Evolutionary conservation across 2,888 invertebrate genomes (phyloP).

Genomic region (Tribolium freemani): DNA sequence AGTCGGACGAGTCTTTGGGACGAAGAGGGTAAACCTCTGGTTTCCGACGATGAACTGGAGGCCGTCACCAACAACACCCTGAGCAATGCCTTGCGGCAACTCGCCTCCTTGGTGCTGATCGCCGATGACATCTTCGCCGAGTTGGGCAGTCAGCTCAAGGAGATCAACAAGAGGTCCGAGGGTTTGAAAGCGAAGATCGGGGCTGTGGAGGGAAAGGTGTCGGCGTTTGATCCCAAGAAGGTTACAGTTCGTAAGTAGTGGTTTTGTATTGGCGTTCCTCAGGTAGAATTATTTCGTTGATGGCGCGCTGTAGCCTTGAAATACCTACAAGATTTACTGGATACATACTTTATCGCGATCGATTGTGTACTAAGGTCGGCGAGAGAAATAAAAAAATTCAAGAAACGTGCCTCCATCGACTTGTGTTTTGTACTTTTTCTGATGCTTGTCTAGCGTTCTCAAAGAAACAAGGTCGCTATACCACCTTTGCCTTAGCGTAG

Average conservation of each 20-base stretch:
- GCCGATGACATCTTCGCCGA: constrained; percentile 91
- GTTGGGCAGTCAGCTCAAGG: constrained; percentile 81
- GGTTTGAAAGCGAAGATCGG: constrained; percentile 79
- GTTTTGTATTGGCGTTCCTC: constrained; percentile 37
- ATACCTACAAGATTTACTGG: constrained; percentile 39
- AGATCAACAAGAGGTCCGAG: constrained; percentile 81
- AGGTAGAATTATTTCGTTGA: constrained; percentile 40
- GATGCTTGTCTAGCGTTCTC: constrained; percentile 46
- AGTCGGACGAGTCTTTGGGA: constrained; percentile 78
- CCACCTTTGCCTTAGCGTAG: constrained; percentile 5
- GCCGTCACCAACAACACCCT: constrained; percentile 90
- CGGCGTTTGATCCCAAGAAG: constrained; percentile 86
- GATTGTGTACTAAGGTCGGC: constrained; percentile 35
- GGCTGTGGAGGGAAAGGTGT: constrained; percentile 79
- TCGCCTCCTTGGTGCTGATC: constrained; percentile 85
- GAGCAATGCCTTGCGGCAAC: constrained; percentile 86
- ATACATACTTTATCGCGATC: constrained; percentile 41
- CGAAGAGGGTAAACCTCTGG: constrained; percentile 72
- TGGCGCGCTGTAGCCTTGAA: constrained; percentile 41
- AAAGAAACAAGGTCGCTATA: constrained; percentile 46
- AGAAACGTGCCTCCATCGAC: constrained; percentile 34
- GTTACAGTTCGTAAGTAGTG: constrained; percentile 93
- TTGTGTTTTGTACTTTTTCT: constrained; percentile 41
- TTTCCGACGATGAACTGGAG: constrained; percentile 84
- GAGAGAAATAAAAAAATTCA: constrained; percentile 28